Evolutionary conservation across 1,140 invertebrate genomes (phyloP).

Genomic region (Panulirus ornatus): DNA sequence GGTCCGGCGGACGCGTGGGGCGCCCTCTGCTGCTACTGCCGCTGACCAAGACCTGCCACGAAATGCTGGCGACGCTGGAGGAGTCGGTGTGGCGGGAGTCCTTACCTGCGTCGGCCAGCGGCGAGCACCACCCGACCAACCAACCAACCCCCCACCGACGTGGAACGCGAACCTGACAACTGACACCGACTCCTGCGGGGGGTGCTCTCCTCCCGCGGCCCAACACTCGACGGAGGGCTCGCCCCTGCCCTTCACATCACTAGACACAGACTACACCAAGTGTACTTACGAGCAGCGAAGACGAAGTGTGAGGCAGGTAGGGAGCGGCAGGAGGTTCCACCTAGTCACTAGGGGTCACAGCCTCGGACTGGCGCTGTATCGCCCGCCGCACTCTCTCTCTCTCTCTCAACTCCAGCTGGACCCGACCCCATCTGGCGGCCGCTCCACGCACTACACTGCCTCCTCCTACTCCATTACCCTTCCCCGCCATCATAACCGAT

Average conservation of each 20-base stretch:
- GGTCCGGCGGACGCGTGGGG: no score
- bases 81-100: neutral
- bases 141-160: conserved; percentile 39
- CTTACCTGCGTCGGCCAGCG: neutral
- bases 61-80: neutral
- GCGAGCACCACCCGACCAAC: neutral
- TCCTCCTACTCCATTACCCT: conserved; percentile 42
- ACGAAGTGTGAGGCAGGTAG: conserved; percentile 22
- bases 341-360: conserved; percentile 64
- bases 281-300: conserved; percentile 38
- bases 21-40: no score
- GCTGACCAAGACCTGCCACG: no score
- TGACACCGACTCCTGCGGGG: conserved; percentile 8
- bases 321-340: conserved; percentile 44
- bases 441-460: conserved; percentile 23
- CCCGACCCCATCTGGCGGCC: conserved; percentile 56
- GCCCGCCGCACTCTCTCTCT: conserved; percentile 57
- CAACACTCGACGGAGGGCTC: neutral
- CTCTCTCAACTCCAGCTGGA: conserved; percentile 63
- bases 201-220: neutral
- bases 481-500: conserved; percentile 3
- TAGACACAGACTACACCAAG: neutral
- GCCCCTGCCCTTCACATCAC: neutral
- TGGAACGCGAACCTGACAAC: conserved; percentile 11
- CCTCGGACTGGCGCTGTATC: conserved; percentile 49